Evolutionary conservation across 2,888 invertebrate genomes (phyloP), one percentile per base, ranked within the genome.

Genomic region (Pristionchus mayeri): DNA sequence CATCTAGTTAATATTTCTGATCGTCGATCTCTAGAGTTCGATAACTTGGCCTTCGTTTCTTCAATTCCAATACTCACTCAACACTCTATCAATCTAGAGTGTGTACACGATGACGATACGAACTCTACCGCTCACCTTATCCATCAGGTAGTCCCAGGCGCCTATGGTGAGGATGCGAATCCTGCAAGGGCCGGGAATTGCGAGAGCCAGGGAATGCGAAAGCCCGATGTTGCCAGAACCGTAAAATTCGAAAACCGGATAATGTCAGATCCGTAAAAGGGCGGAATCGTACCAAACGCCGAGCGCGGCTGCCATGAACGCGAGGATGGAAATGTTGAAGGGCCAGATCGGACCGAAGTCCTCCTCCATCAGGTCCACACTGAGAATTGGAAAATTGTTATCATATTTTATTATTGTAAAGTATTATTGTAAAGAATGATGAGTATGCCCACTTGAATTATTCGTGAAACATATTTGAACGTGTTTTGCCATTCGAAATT

Each of bases 321-420:
- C 88, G 44, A 92, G 88, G 44, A 90, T 89, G 48, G 91, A 87
- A 34, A 92, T 87, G 85, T 91, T 92, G 87, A 92, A 91, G 60
- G 92, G 92, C 92, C 92, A 92, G 63, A 92, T 92, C 50, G 92
- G 92, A 37, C 92, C 92, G 84, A 91, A 90, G 85, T 88, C 87
- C 24, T 87, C 85, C 84, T 92, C 92, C 87, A 92, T 91, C n/a
- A 87, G 84, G 9, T 84, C 84, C 13, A 91, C 88, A 60, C 91
- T 90, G 37, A 85, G 86, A 79, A 50, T 44, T 44, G 13, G 44
- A 44, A 44, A 44, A 9, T 44, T 44, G 44, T 44, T 44, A 44
- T 6, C 44, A n/a, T n/a, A n/a, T n/a, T n/a, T n/a, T n/a, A n/a
- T n/a, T n/a, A n/a, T n/a, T n/a, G n/a, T n/a, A n/a, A 44, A 44